These are phyloP conservation scores for Saiga tatarica DNA, from an alignment of 2,113 vertebrate genomes.

Conservation along the genomic window DNA sequence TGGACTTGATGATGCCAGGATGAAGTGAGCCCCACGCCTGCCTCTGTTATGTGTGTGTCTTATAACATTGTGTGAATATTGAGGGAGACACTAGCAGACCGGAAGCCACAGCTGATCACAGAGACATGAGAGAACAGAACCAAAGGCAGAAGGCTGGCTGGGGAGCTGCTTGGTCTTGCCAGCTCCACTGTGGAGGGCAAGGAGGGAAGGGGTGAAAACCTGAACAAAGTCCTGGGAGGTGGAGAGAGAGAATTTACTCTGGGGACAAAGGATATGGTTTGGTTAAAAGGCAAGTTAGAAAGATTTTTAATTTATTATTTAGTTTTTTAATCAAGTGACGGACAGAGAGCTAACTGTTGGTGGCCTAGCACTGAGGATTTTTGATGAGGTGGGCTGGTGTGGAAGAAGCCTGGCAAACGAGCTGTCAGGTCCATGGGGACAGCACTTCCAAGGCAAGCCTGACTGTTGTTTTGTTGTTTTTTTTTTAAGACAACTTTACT, in stretches of 20 bases:
- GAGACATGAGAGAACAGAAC: not conserved
- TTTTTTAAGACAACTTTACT: not conserved
- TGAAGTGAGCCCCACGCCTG: rapidly evolving
- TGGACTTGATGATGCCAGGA: not conserved
- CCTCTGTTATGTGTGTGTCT: rapidly evolving
- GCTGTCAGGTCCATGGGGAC: not conserved
- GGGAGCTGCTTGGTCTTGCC: not conserved
- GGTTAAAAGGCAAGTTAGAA: not conserved
- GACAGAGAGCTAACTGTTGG: not conserved
- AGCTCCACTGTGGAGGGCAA: not conserved
- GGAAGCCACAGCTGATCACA: not conserved
- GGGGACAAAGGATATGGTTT: not conserved
- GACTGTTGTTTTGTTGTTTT: no score
- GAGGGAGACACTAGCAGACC: not conserved
- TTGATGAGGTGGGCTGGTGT: not conserved
- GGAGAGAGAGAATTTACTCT: not conserved
- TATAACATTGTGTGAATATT: rapidly evolving
- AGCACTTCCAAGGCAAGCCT: not conserved
- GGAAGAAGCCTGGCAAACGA: not conserved
- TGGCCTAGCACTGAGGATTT: not conserved
- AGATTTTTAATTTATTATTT: no score
- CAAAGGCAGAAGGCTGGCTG: not conserved
- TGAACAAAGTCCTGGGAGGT: not conserved
- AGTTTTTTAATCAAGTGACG: not conserved
- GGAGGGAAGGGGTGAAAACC: not conserved